Conservation (phyloP, 2,113 vertebrate species). For the Hippocampus guttulatus region DNA sequence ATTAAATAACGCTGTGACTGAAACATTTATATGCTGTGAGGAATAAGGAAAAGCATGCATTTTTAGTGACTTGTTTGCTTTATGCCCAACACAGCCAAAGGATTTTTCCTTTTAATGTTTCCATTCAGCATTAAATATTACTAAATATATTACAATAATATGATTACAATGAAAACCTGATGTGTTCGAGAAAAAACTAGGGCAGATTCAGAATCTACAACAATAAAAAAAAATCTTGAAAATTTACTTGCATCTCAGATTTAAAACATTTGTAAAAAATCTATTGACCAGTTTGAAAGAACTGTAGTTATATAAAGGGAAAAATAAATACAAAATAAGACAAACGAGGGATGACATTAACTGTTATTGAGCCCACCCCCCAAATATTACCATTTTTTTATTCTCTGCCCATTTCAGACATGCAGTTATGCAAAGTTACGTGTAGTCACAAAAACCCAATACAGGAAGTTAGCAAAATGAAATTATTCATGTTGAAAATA, state of each 20-base stretch:
- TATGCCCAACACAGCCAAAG: not conserved
- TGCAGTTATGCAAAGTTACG: not conserved
- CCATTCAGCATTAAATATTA: too few relatives aligned
- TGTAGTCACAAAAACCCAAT: not conserved
- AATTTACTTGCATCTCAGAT: constrained; percentile 1
- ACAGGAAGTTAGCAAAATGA: not conserved
- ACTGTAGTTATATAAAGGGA: not conserved
- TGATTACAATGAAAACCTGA: too few relatives aligned
- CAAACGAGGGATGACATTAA: too few relatives aligned
- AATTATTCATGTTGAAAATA: not conserved
- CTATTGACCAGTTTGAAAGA: constrained; percentile 1
- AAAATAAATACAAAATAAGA: not conserved
- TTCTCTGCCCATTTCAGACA: not conserved
- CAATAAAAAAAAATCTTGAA: too few relatives aligned
- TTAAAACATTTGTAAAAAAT: not conserved
- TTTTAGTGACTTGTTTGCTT: not conserved
- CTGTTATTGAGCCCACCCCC: too few relatives aligned
- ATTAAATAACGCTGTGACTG: constrained; percentile 50
- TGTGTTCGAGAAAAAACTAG: too few relatives aligned
- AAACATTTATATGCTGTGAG: constrained; percentile 60
- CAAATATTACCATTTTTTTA: not conserved
- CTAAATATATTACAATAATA: too few relatives aligned
- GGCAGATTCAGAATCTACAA: too few relatives aligned
- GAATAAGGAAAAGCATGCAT: constrained; percentile 63
- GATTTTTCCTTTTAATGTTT: too few relatives aligned